These are phyloP conservation scores for Elachura formosa DNA, from an alignment of 2,113 vertebrate species.

Conservation along the genomic window DNA sequence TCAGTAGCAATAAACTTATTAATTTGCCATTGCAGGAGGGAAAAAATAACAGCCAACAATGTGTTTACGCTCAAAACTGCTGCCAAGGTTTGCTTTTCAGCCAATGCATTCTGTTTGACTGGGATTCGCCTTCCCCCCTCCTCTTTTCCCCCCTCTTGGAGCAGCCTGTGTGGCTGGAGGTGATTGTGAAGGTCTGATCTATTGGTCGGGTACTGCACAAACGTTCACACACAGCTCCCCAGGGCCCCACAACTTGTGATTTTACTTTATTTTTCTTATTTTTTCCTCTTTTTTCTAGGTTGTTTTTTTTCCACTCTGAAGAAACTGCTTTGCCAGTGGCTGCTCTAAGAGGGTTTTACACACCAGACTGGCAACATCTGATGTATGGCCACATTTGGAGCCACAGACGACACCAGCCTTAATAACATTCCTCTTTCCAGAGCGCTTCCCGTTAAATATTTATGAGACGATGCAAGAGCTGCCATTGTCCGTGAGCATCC, in stretches of 20 bases:
- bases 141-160: background rate
- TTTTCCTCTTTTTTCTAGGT: fast-evolving
- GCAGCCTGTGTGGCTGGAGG: background rate
- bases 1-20: constrained; percentile 49
- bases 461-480: constrained; percentile 47
- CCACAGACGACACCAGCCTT: constrained; percentile 42
- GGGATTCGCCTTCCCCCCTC: background rate
- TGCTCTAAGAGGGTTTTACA: background rate
- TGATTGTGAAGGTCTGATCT: background rate
- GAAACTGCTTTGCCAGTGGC: background rate
- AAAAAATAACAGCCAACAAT: background rate
- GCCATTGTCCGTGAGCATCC: background rate
- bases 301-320: background rate
- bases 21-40: constrained; percentile 25
- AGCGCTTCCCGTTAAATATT: constrained; percentile 71
- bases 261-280: background rate
- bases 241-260: background rate
- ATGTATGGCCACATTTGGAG: constrained; percentile 52
- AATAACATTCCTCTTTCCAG: constrained; percentile 69
- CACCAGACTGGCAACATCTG: constrained; percentile 27
- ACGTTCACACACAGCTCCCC: background rate
- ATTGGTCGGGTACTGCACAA: background rate
- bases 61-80: background rate
- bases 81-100: background rate
- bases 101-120: background rate